A percentile compares a stretch with the other conserved stretches of the same genome.
Conservation (phyloP, 1,140 invertebrate species). For the Tigriopus japonicus region DNA sequence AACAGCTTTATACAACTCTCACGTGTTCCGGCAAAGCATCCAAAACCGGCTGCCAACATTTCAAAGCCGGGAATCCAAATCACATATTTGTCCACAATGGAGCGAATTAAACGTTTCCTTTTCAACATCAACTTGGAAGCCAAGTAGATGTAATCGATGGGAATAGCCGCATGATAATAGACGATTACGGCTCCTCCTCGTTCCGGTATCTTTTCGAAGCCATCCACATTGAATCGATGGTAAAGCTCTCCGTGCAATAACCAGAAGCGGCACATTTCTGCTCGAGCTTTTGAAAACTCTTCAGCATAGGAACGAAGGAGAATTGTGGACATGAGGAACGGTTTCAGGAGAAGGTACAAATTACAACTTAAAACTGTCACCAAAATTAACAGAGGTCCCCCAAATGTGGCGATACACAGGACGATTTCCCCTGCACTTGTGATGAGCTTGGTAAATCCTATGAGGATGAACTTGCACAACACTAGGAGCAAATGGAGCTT, state of each 20-base stretch:
- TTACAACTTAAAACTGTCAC: not conserved
- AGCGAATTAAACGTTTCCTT: conserved; percentile 42
- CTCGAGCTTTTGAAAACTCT: not conserved
- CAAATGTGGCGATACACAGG: not conserved
- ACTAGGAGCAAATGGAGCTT: not conserved
- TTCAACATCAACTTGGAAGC: conserved; percentile 59
- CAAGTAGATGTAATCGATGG: conserved; percentile 93
- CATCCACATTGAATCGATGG: conserved; percentile 24
- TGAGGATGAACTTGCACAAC: not conserved
- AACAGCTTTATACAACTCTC: conserved; percentile 34
- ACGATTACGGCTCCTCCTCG: conserved; percentile 67
- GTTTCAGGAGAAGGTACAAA: not conserved
- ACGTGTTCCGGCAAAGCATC: not conserved
- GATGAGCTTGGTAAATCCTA: not conserved
- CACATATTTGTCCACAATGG: conserved; percentile 83
- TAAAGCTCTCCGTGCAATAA: not conserved
- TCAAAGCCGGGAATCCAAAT: conserved; percentile 77
- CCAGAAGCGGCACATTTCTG: not conserved
- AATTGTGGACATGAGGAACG: not conserved
- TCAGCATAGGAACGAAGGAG: not conserved
- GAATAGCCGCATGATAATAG: conserved; percentile 93
- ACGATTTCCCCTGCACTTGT: not conserved
- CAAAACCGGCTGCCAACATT: conserved; percentile 15
- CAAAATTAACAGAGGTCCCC: not conserved
- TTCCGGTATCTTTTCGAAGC: conserved; percentile 81